Evolutionary conservation across 2,113 vertebrate genomes (phyloP).

Genomic region (Psophia crepitans): DNA sequence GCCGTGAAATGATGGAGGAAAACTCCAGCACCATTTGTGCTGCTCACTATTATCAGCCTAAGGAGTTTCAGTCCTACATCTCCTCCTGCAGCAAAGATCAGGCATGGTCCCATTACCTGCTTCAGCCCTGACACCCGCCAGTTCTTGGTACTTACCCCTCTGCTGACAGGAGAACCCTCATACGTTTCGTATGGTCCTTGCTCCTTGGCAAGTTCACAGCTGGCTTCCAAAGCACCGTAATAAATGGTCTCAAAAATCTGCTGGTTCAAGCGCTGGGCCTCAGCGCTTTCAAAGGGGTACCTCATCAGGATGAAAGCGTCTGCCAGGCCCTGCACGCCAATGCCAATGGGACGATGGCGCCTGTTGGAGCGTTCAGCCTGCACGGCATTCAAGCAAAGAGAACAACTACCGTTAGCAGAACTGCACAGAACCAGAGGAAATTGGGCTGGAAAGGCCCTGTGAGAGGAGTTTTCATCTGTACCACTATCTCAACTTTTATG

Average conservation of each 20-base stretch:
- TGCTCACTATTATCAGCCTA: not conserved
- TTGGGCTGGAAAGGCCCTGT: not conserved
- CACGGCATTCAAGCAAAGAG: not conserved
- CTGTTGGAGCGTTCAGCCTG: constrained; percentile 92
- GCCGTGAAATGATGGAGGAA: not conserved
- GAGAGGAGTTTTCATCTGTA: not conserved
- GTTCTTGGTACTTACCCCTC: constrained; percentile 80
- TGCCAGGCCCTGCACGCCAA: constrained; percentile 94
- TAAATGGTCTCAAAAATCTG: constrained; percentile 99
- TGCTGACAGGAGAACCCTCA: constrained; percentile 89
- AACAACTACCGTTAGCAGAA: not conserved
- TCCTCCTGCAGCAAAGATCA: not conserved
- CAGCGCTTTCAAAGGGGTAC: constrained; percentile 89
- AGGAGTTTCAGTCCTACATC: not conserved
- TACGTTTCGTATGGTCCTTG: constrained; percentile 87
- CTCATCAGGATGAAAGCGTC: constrained; percentile 97
- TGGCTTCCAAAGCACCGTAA: constrained; percentile 89
- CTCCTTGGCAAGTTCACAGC: constrained; percentile 87
- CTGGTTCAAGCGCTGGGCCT: constrained; percentile 89
- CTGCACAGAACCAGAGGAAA: not conserved
- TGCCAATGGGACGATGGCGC: constrained; percentile 91
- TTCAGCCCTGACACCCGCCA: not conserved
- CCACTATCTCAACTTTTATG: not conserved
- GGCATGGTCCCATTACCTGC: not conserved
- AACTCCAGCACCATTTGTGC: too few relatives aligned